Conservation (phyloP, 2,888 invertebrate species). For the Argynnis bischoffii region DNA sequence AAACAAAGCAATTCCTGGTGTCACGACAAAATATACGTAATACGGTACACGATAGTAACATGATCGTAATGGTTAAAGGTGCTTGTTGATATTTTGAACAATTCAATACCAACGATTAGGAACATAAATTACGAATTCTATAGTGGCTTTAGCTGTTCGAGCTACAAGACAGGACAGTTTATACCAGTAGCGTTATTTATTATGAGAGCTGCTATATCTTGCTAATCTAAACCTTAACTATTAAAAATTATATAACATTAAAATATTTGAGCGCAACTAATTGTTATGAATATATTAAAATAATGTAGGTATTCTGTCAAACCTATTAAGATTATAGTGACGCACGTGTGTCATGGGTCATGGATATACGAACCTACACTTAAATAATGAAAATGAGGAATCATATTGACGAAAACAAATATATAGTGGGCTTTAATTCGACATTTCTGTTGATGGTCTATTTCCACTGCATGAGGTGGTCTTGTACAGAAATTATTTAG, state of each 20-base stretch:
- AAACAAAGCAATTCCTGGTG: conserved; percentile 23
- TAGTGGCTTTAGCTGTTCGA: conserved; percentile 27
- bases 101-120: conserved; percentile 40
- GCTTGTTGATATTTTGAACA: conserved; percentile 43
- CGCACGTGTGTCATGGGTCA: no score
- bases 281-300: neutral
- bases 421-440: no score
- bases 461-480: no score
- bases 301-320: neutral
- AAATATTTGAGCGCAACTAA: neutral
- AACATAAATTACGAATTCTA: conserved; percentile 34
- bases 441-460: no score
- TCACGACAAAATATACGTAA: conserved; percentile 30
- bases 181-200: conserved; percentile 29
- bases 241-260: conserved; percentile 6
- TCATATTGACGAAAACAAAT: no score
- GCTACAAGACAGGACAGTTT: conserved; percentile 19
- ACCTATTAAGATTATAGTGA: no score
- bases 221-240: neutral
- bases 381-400: no score
- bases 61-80: conserved; percentile 24
- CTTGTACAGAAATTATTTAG: no score
- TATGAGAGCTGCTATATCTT: conserved; percentile 17
- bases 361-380: no score
- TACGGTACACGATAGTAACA: conserved; percentile 26